Percentiles rank a stretch among this genome's conserved stretches.
Evolutionary conservation across 35 echinoderm and acorn worm genomes (phyloP).

Genomic region (Ptychodera flava): DNA sequence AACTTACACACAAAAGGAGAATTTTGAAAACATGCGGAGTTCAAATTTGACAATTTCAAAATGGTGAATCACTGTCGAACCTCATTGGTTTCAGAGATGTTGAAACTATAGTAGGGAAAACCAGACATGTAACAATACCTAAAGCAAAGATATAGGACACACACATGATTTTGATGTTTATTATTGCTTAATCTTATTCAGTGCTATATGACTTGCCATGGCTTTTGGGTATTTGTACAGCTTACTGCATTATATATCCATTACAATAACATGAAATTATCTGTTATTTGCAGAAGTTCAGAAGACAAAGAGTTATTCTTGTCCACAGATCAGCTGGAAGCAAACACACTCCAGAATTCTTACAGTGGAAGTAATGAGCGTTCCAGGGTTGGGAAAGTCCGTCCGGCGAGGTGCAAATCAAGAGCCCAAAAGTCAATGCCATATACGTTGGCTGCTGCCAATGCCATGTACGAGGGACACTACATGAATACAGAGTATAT

Average conservation of each 20-base stretch:
- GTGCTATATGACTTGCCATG: too few relatives aligned
- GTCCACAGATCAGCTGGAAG: slow-evolving; percentile 82
- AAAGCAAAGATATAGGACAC: too few relatives aligned
- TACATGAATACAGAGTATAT: background rate
- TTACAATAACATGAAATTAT: background rate
- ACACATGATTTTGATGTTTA: too few relatives aligned
- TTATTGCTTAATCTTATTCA: too few relatives aligned
- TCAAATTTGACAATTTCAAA: too few relatives aligned
- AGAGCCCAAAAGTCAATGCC: background rate
- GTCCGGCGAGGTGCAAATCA: background rate
- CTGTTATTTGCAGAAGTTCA: slow-evolving; percentile 66
- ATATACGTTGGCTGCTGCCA: background rate
- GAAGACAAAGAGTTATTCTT: slow-evolving; percentile 93
- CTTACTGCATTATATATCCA: background rate
- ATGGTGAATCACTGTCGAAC: too few relatives aligned
- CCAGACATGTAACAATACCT: too few relatives aligned
- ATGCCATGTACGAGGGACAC: background rate
- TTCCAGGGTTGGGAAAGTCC: background rate
- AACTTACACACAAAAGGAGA: too few relatives aligned
- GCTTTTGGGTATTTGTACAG: background rate
- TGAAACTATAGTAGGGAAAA: too few relatives aligned
- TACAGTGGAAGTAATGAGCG: background rate
- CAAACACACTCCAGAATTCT: slow-evolving; percentile 47
- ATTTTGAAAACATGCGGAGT: too few relatives aligned
- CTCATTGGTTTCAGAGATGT: too few relatives aligned